Conservation (phyloP, 2,113 vertebrate genomes). For the Entomyzon cyanotis region DNA sequence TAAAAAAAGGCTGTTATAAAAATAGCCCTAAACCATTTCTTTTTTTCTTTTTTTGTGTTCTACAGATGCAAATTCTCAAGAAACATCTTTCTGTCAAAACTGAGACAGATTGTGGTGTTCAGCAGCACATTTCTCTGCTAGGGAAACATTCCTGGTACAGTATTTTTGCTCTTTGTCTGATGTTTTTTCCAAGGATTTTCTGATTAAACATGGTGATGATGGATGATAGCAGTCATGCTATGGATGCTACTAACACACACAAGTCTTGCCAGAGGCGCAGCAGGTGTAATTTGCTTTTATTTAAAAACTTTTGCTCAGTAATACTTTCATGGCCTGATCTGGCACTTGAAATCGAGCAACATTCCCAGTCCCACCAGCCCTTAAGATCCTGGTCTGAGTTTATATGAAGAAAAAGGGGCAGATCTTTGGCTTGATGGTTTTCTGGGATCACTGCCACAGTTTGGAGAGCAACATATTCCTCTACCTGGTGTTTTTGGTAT, state of each 20-base stretch:
- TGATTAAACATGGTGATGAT: slow-evolving; percentile 17
- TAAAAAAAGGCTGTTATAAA: slow-evolving; percentile 55
- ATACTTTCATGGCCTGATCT: neutral
- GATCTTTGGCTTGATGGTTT: neutral
- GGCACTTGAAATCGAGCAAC: neutral
- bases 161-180: slow-evolving; percentile 30
- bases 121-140: slow-evolving; percentile 44
- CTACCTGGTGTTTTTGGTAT: neutral
- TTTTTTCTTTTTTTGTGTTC: neutral
- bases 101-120: slow-evolving; percentile 65
- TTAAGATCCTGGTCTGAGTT: neutral
- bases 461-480: rapidly evolving
- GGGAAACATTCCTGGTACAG: slow-evolving; percentile 32
- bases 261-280: neutral
- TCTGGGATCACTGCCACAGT: neutral
- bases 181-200: slow-evolving; percentile 21
- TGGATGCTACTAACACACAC: neutral
- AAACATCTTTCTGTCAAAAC: slow-evolving; percentile 62
- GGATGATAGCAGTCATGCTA: neutral
- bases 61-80: slow-evolving; percentile 68
- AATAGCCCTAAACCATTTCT: slow-evolving; percentile 28
- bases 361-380: neutral
- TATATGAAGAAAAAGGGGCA: neutral
- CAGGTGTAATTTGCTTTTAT: neutral
- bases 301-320: neutral